Evolutionary conservation across 2,113 vertebrate genomes (phyloP).

Genomic region (Anhinga rufa): DNA sequence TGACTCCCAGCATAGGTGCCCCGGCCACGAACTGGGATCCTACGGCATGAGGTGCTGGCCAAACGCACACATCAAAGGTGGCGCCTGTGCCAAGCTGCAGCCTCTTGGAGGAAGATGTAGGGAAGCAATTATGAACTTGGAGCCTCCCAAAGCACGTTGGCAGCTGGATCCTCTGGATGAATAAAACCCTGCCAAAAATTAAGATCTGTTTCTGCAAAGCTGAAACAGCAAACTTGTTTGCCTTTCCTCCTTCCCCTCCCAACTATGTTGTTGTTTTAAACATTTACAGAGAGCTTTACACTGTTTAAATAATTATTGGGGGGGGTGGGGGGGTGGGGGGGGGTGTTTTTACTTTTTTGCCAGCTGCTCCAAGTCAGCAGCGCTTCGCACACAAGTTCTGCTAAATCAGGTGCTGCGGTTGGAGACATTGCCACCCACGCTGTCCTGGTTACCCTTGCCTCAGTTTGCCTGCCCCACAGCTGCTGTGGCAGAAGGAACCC

Average conservation of each 20-base stretch:
- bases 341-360: background rate
- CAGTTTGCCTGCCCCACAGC: background rate
- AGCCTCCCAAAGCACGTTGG: background rate
- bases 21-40: background rate
- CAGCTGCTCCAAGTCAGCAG: slow-evolving; percentile 27
- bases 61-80: background rate
- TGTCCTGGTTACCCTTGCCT: background rate
- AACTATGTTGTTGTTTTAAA: slow-evolving; percentile 42
- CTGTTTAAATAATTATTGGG: slow-evolving; percentile 41
- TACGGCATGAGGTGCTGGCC: background rate
- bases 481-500: background rate
- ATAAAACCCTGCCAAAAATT: slow-evolving; percentile 42
- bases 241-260: slow-evolving; percentile 57
- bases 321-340: background rate
- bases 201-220: slow-evolving; percentile 32
- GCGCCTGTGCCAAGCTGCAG: slow-evolving; percentile 17
- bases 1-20: background rate
- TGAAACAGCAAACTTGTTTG: slow-evolving; percentile 61
- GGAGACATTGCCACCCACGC: background rate
- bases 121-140: slow-evolving; percentile 3
- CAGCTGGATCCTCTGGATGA: slow-evolving; percentile 30
- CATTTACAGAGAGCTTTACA: slow-evolving; percentile 56
- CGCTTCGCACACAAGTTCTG: background rate
- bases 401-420: background rate
- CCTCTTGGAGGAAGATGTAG: slow-evolving; percentile 6